Percentiles rank a stretch among this genome's conserved stretches.
Conservation (phyloP, 2,888 invertebrate genomes). For the Drosophila antonietae region DNA sequence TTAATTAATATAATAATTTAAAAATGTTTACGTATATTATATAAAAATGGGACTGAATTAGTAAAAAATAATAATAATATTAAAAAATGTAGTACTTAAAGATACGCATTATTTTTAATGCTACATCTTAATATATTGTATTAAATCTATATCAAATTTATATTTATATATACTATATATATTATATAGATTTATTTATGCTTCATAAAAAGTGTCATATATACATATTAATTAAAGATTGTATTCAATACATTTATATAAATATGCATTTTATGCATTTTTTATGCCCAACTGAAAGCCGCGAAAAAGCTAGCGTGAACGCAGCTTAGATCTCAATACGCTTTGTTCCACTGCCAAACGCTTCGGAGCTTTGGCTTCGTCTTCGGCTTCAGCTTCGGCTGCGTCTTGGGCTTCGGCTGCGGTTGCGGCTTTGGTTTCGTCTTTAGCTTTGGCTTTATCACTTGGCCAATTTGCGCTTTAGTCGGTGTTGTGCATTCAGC, state of each 20-base stretch:
- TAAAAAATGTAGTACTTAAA: too few species aligned
- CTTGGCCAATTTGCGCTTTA: conserved; percentile 44
- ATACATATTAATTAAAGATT: neutral
- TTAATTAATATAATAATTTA: too few species aligned
- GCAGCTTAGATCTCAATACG: conserved; percentile 9
- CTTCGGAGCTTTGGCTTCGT: neutral
- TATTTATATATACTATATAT: neutral
- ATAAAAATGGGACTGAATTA: too few species aligned
- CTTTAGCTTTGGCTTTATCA: conserved; percentile 47
- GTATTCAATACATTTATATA: neutral
- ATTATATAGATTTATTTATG: neutral
- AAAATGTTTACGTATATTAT: too few species aligned
- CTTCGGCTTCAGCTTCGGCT: neutral
- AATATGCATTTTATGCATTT: neutral
- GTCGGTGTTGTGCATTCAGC: conserved; percentile 74
- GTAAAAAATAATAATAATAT: too few species aligned
- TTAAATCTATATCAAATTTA: neutral
- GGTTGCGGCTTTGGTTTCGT: conserved; percentile 27
- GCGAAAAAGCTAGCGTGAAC: neutral
- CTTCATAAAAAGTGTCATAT: neutral
- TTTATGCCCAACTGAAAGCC: neutral
- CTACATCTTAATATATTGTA: neutral
- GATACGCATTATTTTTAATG: neutral
- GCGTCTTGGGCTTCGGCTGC: neutral
- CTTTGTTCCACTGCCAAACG: conserved; percentile 34